Base-by-base conservation (phyloP, 2,888 invertebrate species). In the Tinea semifulvella region DNA sequence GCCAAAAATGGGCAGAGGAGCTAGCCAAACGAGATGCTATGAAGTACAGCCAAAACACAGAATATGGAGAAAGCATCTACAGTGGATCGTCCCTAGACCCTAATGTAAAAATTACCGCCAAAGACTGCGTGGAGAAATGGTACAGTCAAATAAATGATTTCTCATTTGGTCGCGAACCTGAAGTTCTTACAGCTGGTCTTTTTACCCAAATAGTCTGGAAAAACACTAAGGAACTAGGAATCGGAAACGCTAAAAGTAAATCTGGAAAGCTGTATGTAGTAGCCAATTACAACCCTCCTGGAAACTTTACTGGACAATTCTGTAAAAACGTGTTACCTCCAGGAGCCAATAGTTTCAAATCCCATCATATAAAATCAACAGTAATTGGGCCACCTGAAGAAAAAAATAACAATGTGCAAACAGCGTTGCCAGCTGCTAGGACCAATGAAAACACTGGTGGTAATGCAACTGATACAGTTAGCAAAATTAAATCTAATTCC, bases 141-240 rank as follows among this genome's bases (percentile, higher is more conserved):
- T 92, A 92, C 64, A 85, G 84, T 26, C 91, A 91, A 69, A 88
- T 86, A 45, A 88, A 88, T 55, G 84, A 87, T 27, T 88, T 86
- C 61, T 82, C 83, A 17, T 91, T 88, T 56, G 88, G 88, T 1
- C 68, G 62, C 25, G 90, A 90, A 60, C 89, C 89, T 2, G 84
- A 82, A 52, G 69, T 84, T 27, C 63, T 89, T 7, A 82, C 80
- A 38, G 85, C 89, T 42, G 89, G 89, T 50, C 84, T 84, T 63
- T 87, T 90, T 55, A 89, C 91, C 1, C 93, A 94, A 77, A 85
- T 94, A 0, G 83, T 94, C n/a, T 94, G 94, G 93, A 90, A 87
- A 61, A 85, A 81, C 22, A 88, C 88, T 2, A 85, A 73, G 52
- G 88, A 91, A 58, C 67, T 93, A 48, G 94, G 93, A 1, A 84